Evolutionary conservation across 2,888 invertebrate species (phyloP).

Genomic region (Cecidostiba fungosa): DNA sequence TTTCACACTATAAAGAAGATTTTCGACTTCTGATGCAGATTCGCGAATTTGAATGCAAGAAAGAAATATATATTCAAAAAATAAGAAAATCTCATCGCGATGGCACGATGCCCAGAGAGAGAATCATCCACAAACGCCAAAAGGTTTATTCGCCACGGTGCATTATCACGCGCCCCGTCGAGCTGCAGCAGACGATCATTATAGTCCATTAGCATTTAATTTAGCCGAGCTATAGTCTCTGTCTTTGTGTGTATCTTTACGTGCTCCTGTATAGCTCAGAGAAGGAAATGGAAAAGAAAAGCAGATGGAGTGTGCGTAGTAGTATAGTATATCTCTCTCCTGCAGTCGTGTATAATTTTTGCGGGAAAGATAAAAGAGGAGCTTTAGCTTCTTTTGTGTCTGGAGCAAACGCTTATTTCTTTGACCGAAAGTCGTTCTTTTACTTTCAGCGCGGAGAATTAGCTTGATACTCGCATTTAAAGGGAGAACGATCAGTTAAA

Average conservation of each 20-base stretch:
- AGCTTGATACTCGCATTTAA: neutral
- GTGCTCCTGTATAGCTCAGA: neutral
- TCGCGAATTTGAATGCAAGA: neutral
- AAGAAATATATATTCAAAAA: neutral
- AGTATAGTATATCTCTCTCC: too few relatives aligned
- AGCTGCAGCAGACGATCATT: constrained; percentile 37
- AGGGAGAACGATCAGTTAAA: neutral
- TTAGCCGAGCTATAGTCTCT: neutral
- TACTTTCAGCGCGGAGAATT: neutral
- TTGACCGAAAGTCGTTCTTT: neutral
- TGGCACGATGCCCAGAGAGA: neutral
- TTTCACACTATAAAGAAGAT: constrained; percentile 18
- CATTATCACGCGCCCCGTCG: constrained; percentile 29
- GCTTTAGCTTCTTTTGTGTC: neutral
- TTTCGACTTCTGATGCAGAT: neutral
- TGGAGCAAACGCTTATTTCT: neutral
- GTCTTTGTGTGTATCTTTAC: neutral
- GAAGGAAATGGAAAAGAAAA: neutral
- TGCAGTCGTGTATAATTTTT: neutral
- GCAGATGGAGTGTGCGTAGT: neutral
- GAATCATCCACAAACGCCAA: neutral
- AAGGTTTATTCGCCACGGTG: constrained; percentile 27
- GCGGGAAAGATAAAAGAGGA: neutral
- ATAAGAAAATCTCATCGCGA: neutral
- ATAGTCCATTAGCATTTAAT: constrained; percentile 57